Base-by-base conservation (phyloP, 2,888 invertebrate genomes). In the Theretra japonica region DNA sequence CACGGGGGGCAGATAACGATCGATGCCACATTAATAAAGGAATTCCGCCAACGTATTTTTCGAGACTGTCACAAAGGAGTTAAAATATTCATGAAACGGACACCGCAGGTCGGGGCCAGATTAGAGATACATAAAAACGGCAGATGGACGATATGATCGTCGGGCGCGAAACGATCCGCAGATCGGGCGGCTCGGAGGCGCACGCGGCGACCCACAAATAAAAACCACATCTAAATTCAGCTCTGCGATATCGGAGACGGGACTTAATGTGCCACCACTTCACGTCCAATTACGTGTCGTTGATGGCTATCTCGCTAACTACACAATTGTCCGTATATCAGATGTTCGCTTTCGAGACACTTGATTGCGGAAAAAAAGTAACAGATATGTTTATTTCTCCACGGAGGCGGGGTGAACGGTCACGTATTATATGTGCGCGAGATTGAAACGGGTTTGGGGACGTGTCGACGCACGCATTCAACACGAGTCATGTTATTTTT, bases 81-180 rank as follows among this genome's bases (percentile, higher is more conserved):
- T 93, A 90, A 93, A 90, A 89, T 93, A 93, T 93, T 92, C 92
- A 91, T 92, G 84, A 86, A 85, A 80, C 76, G 88, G 88, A 88
- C 87, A 88, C 86, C 84, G 85, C 82, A 85, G 88, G 85, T 83
- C 82, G 79, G 76, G 75, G 73, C 79, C 81, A 85, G 88, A 93
- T 92, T 90, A 90, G 88, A 88, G 86, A 85, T 87, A 85, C 85
- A 80, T 82, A 82, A 88, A 89, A 89, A 89, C 87, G 83, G 80
- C 80, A 79, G 80, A 86, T 84, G 81, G 80, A 80, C 74, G 79
- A 75, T 80, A 76, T 79, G 80, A 80, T 73, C 80, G 76, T 75
- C 71, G 80, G 73, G 77, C 78, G 81, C 83, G 82, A 80, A 86
- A 90, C 87, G 87, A 90, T 89, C 87, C 84, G 85, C 82, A 84